Evolutionary conservation across 92 coral and sea anemone genomes (phyloP).

Genomic region (Actinernus sp.): DNA sequence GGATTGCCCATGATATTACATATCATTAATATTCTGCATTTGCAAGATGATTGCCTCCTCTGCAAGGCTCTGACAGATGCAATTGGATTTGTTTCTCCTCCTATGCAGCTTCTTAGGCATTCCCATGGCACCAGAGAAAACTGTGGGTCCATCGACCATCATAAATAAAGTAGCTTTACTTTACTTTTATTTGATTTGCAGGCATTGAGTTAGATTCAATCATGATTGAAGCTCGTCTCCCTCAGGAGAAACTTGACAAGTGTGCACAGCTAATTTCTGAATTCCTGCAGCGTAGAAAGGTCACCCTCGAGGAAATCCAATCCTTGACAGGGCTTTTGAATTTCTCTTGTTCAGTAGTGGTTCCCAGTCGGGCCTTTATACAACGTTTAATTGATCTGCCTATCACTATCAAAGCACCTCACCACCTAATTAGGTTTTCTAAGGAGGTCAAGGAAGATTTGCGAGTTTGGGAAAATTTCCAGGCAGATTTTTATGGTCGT

Average conservation of each 20-base stretch:
- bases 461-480: not conserved
- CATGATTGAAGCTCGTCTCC: not conserved
- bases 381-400: not conserved
- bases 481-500: not conserved
- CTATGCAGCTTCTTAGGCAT: conserved; percentile 42
- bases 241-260: too few species aligned
- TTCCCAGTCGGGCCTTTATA: conserved; percentile 57
- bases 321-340: conserved; percentile 53
- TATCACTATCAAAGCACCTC: not conserved
- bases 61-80: conserved; percentile 21
- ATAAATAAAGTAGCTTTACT: too few species aligned
- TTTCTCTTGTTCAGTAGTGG: conserved; percentile 55
- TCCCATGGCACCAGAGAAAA: conserved; percentile 72
- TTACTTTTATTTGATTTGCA: conserved; percentile 26
- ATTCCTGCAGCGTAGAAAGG: conserved; percentile 46
- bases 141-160: conserved; percentile 7
- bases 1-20: conserved; percentile 27
- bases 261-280: too few species aligned
- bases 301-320: conserved; percentile 44
- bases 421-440: not conserved
- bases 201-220: conserved; percentile 20
- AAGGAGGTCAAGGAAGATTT: not conserved
- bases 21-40: conserved; percentile 32
- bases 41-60: too few species aligned
- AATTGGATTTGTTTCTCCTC: conserved; percentile 21